Conservation (phyloP, 2,797 vertebrate genomes). For the Sparus aurata region DNA sequence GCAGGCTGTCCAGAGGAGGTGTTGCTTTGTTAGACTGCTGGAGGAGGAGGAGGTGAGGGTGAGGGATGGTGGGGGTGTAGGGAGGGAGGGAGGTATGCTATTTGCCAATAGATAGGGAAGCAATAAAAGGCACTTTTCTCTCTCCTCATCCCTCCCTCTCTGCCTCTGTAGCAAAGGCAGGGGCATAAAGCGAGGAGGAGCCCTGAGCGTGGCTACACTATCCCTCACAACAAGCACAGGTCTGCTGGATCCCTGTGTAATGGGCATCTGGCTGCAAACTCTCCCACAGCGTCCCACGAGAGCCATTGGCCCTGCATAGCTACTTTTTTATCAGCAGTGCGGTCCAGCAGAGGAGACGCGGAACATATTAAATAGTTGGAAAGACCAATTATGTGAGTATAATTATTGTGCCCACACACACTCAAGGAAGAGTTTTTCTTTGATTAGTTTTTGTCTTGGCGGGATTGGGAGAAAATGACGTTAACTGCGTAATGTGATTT, state of each 20-base stretch:
- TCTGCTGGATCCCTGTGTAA: constrained; percentile 60
- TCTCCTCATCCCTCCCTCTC: constrained; percentile 50
- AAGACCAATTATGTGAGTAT: constrained; percentile 64
- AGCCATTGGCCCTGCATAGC: constrained; percentile 53
- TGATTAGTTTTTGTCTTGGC: constrained; percentile 43
- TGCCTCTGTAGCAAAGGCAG: constrained; percentile 47
- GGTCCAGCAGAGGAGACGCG: constrained; percentile 47
- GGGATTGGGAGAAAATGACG: constrained; percentile 20
- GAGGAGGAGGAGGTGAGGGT: constrained; percentile 12
- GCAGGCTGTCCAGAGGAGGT: constrained; percentile 41
- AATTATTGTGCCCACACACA: constrained; percentile 19
- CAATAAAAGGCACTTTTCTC: constrained; percentile 71
- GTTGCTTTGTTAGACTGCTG: constrained; percentile 47
- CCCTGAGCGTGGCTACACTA: constrained; percentile 42
- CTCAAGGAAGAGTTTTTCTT: constrained; percentile 16
- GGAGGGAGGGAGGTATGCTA: constrained; percentile 44
- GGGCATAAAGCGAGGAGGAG: constrained; percentile 62
- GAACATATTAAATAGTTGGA: constrained; percentile 49
- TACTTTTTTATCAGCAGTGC: constrained; percentile 66
- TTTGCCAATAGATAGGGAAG: constrained; percentile 73
- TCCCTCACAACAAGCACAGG: constrained; percentile 49
- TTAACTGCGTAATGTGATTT: constrained; percentile 50
- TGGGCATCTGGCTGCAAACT: constrained; percentile 72
- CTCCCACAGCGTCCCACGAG: constrained; percentile 59
- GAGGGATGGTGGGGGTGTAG: not conserved